Evolutionary conservation across 2,888 invertebrate genomes (phyloP), one percentile per base, ranked within the genome.

Genomic region (Eupithecia tripunctaria): DNA sequence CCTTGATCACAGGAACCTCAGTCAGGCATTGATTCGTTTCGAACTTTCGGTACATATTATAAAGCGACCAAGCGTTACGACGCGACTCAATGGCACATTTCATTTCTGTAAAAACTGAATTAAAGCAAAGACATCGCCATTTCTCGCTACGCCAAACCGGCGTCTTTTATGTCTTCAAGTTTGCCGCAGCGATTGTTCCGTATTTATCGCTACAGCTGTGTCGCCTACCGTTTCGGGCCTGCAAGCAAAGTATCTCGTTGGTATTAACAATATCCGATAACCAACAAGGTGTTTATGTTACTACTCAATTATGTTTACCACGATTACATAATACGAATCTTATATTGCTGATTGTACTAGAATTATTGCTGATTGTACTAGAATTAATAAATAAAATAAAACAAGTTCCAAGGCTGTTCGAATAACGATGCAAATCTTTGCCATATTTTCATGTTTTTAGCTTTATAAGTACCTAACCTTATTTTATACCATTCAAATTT

Each of bases 181-280:
- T 38, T 64, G 36, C 64, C 38, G 64, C 64, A 64, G 64, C 38
- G 12, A 64, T 64, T 64, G n/a, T 64, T 64, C 64, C 21, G 38
- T 64, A 64, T 67, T 56, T 67, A 67, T 67, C 36, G 36, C 38
- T 67, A 67, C 56, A 25, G 21, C 36, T 38, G 29, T 21, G 47
- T 56, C 32, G 67, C 29, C 21, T 51, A 36, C 36, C 36, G 36
- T 67, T 51, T 25, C 67, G 59, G 12, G 2, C 25, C 64, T 15
- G 25, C 64, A n/a, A 63, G 25, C 64, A n/a, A 63, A 63, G 18
- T 36, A 67, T 38, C 8, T 67, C 56, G 67, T 67, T 67, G 15
- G 56, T 18, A 51, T n/a, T 62, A 38, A 63, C 38, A 64, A 25
- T 38, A 64, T 15, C 64, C 38, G 36, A 38, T 38, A n/a, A 62